phyloP scores from a whole-genome alignment of 2,888 invertebrate species.

The Strigamia crassipes region DNA sequence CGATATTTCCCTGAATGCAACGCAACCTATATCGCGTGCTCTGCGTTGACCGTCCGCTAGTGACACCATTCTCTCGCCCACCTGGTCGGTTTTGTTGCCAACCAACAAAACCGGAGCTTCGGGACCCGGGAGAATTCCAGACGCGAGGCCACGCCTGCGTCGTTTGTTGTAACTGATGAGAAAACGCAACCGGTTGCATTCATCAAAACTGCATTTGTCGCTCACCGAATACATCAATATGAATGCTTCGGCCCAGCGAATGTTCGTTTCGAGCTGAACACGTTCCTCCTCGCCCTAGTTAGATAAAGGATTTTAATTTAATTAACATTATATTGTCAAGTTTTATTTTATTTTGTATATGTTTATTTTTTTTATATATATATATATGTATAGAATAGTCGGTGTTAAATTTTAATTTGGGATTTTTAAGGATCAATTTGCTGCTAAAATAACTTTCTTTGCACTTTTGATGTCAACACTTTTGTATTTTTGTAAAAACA shows the following conservation, averaged over 20 bases:
- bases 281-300: slow-evolving; percentile 45
- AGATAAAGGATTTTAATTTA: no score
- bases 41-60: slow-evolving; percentile 73
- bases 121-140: slow-evolving; percentile 61
- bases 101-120: slow-evolving; percentile 80
- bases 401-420: neutral
- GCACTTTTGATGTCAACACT: no score
- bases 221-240: slow-evolving; percentile 85
- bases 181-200: slow-evolving; percentile 80
- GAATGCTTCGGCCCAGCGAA: slow-evolving; percentile 87
- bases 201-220: slow-evolving; percentile 86
- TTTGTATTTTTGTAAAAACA: no score
- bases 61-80: slow-evolving; percentile 77
- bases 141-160: slow-evolving; percentile 67
- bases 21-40: slow-evolving; percentile 78
- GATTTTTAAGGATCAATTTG: no score
- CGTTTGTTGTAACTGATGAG: slow-evolving; percentile 79
- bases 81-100: slow-evolving; percentile 79
- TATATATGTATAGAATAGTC: no score
- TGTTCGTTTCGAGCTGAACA: slow-evolving; percentile 70
- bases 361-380: no score
- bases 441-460: no score
- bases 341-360: neutral
- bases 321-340: neutral
- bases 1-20: slow-evolving; percentile 83